Percentiles rank a stretch among this genome's conserved stretches.
These are phyloP conservation scores for Cuniculus paca DNA, from an alignment of 2,797 vertebrate genomes.

Conservation along the genomic window DNA sequence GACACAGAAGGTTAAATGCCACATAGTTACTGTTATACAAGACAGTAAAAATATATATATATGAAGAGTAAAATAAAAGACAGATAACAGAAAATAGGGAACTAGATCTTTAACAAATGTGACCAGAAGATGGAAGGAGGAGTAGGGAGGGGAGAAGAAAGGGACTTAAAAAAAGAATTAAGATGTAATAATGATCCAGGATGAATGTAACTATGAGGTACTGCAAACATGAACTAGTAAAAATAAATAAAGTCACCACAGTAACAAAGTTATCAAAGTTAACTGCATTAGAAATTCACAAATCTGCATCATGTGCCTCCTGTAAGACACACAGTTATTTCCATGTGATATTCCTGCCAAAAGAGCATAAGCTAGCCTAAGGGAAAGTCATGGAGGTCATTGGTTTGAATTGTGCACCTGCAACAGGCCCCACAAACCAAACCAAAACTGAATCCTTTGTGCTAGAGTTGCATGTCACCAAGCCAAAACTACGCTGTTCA, in stretches of 20 bases:
- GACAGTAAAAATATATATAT: no score
- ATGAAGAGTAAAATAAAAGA: no score
- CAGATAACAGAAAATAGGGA: background rate
- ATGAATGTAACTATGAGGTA: background rate
- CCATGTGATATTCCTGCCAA: background rate
- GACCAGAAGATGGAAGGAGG: background rate
- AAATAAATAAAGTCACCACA: background rate
- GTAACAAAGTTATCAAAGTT: background rate
- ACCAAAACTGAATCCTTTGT: background rate
- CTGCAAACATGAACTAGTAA: background rate
- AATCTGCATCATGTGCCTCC: background rate
- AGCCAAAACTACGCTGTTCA: background rate
- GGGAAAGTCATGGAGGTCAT: background rate
- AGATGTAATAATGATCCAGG: background rate
- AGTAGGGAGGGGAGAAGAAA: background rate
- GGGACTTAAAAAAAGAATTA: no score
- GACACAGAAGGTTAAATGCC: background rate
- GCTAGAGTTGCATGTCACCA: background rate
- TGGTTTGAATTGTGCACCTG: background rate
- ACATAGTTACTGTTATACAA: background rate
- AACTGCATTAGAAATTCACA: constrained; percentile 27
- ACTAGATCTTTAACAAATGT: background rate
- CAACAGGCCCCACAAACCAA: background rate
- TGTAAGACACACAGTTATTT: background rate
- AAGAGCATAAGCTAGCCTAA: background rate